Evolutionary conservation across 2,888 invertebrate genomes (phyloP), one percentile per base, ranked within the genome.

Genomic region (Shargacucullia verbasci): DNA sequence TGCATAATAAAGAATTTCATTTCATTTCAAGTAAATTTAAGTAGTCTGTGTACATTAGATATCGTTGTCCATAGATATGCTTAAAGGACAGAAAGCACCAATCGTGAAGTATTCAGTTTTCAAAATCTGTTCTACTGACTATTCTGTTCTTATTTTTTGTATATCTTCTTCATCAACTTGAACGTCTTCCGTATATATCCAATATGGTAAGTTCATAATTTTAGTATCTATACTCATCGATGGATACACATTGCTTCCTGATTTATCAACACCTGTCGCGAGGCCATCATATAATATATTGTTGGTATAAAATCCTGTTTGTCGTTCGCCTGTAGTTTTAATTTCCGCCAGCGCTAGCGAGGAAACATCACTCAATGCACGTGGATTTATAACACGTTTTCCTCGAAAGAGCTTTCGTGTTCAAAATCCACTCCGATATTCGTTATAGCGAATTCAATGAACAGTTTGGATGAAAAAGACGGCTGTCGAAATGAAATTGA

Each of bases 291-390:
- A 44, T 47, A 29, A 25, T 34, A 47, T 15, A 9, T 4, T 20
- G 29, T 31, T 52, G 34, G 11, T 34, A 46, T 39, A 14, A 53
- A 38, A 67, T 56, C 41, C 45, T n/a, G 35, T 49, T 45, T 25
- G 10, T 20, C 27, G 33, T 46, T 44, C 48, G 10, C 41, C 46
- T 43, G 52, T 37, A 68, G 56, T 56, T 67, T 67, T 68, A 61
- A 67, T 67, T 67, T 67, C 66, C 68, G 66, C 14, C 20, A 12
- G 13, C 40, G 14, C 14, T 49, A 31, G 3, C 2, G 27, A 39
- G 66, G 35, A 66, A 67, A 68, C 34, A n/a, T 67, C 61, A 67
- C 35, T 66, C 61, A 49, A 27, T 33, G 14, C 27, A 41, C 15
- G 37, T 44, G 25, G 43, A 65, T 65, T 59, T 31, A 50, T 33